phyloP scores from a whole-genome alignment of 35 echinoderm and acorn worm species.

The Patiria miniata region DNA sequence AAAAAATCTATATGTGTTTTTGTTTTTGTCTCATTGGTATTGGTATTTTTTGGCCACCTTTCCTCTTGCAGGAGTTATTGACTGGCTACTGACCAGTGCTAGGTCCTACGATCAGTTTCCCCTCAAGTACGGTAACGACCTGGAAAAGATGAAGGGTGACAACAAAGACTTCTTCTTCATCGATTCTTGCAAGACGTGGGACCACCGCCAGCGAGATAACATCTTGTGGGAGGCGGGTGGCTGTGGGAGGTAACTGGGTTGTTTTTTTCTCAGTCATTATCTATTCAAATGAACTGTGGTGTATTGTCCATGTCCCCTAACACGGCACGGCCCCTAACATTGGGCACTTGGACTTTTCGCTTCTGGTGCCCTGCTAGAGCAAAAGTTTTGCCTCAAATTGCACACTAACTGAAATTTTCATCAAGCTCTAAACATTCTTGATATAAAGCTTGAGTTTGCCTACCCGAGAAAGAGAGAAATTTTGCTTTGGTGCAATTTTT shows the following conservation, averaged over 20 bases:
- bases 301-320: background rate
- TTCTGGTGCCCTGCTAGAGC: too few species aligned
- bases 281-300: background rate
- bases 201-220: conserved; percentile 34
- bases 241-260: conserved; percentile 57
- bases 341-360: too few species aligned
- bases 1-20: too few species aligned
- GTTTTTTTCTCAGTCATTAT: background rate
- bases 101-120: conserved; percentile 57
- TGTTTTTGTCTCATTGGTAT: too few species aligned
- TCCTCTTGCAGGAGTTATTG: conserved; percentile 37
- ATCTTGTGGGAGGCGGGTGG: conserved; percentile 28
- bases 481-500: too few species aligned
- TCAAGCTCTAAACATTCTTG: too few species aligned
- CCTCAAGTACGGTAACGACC: conserved; percentile 73
- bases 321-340: too few species aligned
- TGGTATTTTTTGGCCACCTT: too few species aligned
- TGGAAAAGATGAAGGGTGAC: conserved; percentile 53
- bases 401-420: background rate
- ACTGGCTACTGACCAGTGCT: conserved; percentile 21
- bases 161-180: conserved; percentile 75
- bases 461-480: too few species aligned
- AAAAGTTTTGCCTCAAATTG: too few species aligned
- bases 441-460: too few species aligned
- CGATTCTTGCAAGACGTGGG: conserved; percentile 72